Percentiles rank a stretch among this genome's conserved stretches.
These are phyloP conservation scores for Pseudochaenichthys georgianus DNA, from an alignment of 2,797 vertebrate genomes.

Conservation along the genomic window DNA sequence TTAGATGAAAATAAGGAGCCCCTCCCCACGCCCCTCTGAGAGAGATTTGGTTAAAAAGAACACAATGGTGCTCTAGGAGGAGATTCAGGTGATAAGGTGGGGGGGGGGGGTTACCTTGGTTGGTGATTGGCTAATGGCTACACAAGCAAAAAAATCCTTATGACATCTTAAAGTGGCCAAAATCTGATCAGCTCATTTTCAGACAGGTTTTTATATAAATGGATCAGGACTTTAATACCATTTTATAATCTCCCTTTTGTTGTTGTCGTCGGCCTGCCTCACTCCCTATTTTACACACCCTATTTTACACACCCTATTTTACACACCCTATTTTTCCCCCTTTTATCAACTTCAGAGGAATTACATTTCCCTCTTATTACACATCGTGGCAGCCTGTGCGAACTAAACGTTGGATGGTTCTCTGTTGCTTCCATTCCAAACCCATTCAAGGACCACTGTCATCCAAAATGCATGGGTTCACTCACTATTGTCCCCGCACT, in stretches of 20 bases:
- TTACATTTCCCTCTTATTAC: constrained; percentile 40
- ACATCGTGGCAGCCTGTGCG: constrained; percentile 16
- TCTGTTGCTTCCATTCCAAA: constrained; percentile 50
- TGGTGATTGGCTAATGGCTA: too few relatives aligned
- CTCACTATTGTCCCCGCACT: constrained; percentile 11
- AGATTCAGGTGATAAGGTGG: too few relatives aligned
- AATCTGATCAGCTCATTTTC: too few relatives aligned
- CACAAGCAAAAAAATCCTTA: too few relatives aligned
- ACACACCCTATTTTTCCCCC: constrained; percentile 16
- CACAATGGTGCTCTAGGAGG: too few relatives aligned
- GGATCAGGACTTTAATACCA: constrained; percentile 5
- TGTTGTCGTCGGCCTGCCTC: constrained; percentile 52
- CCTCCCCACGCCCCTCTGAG: too few relatives aligned
- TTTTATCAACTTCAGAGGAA: constrained; percentile 44
- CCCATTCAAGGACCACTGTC: constrained; percentile 36
- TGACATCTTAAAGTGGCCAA: too few relatives aligned
- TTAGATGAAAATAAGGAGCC: too few relatives aligned
- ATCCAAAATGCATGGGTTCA: constrained; percentile 47
- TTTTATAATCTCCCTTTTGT: constrained; percentile 35
- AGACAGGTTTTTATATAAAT: too few relatives aligned
- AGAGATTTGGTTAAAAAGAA: too few relatives aligned
- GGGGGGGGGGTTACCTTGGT: too few relatives aligned
- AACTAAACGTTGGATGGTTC: constrained; percentile 39
- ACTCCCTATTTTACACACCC: constrained; percentile 34
- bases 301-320: constrained; percentile 34